Conservation (phyloP, 2,888 invertebrate genomes). For the Zhengitettix transpicula region DNA sequence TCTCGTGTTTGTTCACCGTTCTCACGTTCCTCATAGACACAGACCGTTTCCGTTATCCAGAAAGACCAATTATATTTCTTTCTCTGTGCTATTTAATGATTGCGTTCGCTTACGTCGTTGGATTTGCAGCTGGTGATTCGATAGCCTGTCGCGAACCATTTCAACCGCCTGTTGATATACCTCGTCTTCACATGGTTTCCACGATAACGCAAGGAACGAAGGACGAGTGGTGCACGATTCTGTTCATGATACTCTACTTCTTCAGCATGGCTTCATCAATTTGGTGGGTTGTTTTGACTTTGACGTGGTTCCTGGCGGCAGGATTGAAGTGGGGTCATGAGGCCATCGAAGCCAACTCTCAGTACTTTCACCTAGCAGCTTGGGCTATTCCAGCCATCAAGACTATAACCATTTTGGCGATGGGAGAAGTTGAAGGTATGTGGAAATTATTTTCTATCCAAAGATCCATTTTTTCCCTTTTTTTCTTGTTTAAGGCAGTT, state of each 20-base stretch:
- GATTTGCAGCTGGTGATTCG: slow-evolving; percentile 65
- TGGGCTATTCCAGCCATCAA: slow-evolving; percentile 95
- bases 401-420: slow-evolving; percentile 85
- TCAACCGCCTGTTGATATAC: slow-evolving; percentile 47
- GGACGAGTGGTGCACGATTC: slow-evolving; percentile 72
- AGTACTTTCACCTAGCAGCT: slow-evolving; percentile 93
- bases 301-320: slow-evolving; percentile 93
- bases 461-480: no score
- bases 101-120: slow-evolving; percentile 78
- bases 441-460: no score
- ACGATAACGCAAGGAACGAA: slow-evolving; percentile 79
- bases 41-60: slow-evolving; percentile 90
- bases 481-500: no score
- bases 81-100: slow-evolving; percentile 93
- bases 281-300: slow-evolving; percentile 93
- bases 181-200: slow-evolving; percentile 57
- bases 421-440: slow-evolving; percentile 90
- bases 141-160: slow-evolving; percentile 74
- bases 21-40: slow-evolving; percentile 89
- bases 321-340: slow-evolving; percentile 97
- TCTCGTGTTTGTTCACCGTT: slow-evolving; percentile 83
- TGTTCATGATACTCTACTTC: slow-evolving; percentile 92
- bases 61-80: slow-evolving; percentile 91
- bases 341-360: slow-evolving; percentile 92
- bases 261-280: slow-evolving; percentile 93